A percentile compares a stretch with the other conserved stretches of the same genome.
Conservation (phyloP, 2,797 vertebrate species). For the Leucoraja ocellata region DNA sequence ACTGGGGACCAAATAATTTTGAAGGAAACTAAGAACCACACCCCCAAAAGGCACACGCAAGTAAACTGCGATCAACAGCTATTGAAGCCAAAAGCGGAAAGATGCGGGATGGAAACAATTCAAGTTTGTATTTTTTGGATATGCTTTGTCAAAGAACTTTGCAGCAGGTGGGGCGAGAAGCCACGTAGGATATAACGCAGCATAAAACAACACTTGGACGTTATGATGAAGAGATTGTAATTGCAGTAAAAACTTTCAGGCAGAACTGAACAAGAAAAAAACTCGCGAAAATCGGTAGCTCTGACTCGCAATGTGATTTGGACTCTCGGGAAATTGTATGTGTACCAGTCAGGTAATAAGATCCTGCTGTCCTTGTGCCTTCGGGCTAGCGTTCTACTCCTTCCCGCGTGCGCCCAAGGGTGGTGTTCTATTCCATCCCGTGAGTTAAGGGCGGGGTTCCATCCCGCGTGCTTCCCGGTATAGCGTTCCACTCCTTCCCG, state of each 20-base stretch:
- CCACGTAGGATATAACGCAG: not conserved
- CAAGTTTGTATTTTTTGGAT: not conserved
- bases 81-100: not conserved
- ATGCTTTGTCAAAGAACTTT: not conserved
- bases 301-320: not conserved
- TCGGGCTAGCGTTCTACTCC: not conserved
- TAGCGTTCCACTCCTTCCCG: not conserved
- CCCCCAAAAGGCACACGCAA: not conserved
- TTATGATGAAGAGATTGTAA: not conserved
- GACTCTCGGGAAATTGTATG: not conserved
- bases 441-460: not conserved
- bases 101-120: not conserved
- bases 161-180: not conserved
- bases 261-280: not conserved
- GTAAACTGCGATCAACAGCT: not conserved
- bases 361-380: not conserved
- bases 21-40: not conserved
- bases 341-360: not conserved
- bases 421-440: not conserved
- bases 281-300: not conserved
- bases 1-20: not conserved
- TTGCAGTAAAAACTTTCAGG: not conserved
- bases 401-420: not conserved
- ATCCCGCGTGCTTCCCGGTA: not conserved
- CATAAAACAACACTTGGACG: not conserved